Evolutionary conservation across 1,140 invertebrate species (phyloP).

Genomic region (Drosophila prosaltans): DNA sequence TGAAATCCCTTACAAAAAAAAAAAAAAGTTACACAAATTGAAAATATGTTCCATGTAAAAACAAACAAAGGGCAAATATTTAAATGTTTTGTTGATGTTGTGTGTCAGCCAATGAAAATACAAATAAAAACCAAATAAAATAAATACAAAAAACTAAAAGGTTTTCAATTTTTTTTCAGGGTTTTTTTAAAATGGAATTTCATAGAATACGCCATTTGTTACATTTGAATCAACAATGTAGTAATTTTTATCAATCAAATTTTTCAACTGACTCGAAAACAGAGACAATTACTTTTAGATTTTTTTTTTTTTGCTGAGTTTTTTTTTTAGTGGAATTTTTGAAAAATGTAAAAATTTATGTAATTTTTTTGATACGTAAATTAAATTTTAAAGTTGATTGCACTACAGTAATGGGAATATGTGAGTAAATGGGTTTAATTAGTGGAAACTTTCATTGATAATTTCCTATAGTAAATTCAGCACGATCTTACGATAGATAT

Average conservation of each 20-base stretch:
- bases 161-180: background rate
- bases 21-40: constrained; percentile 1
- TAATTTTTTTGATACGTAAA: background rate
- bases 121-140: constrained; percentile 12
- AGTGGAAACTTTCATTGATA: background rate
- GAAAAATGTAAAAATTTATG: background rate
- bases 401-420: background rate
- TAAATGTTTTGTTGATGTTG: constrained; percentile 8
- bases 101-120: constrained; percentile 9
- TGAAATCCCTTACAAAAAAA: background rate
- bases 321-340: background rate
- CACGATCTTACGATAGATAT: background rate
- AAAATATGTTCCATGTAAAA: constrained; percentile 5
- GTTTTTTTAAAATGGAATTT: background rate
- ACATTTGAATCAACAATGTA: background rate
- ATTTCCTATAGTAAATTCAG: background rate
- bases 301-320: background rate
- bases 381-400: background rate
- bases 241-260: constrained; percentile 1
- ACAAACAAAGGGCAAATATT: background rate
- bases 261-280: background rate
- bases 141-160: background rate
- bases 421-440: background rate
- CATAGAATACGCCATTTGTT: background rate
- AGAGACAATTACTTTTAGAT: background rate